Conservation (phyloP, 2,797 vertebrate species). For the Malacoctenus gilli region DNA sequence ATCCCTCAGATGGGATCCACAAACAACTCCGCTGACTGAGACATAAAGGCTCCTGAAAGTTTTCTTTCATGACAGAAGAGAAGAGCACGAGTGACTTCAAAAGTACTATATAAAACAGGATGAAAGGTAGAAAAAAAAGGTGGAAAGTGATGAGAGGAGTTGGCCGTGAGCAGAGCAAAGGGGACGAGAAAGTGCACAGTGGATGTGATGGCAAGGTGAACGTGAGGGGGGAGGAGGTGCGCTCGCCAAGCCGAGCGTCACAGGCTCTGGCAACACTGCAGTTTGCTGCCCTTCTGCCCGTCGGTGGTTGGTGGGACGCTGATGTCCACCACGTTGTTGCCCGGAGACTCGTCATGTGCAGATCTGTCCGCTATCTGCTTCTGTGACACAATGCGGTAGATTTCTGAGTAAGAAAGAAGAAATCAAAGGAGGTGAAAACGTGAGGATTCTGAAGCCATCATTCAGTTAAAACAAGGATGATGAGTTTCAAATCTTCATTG, state of each 20-base stretch:
- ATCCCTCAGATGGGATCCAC: constrained; percentile 52
- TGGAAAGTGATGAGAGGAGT: constrained; percentile 33
- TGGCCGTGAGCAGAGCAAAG: constrained; percentile 47
- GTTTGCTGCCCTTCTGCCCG: constrained; percentile 92
- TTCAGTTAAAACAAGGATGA: too few species aligned
- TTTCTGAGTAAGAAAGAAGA: constrained; percentile 80
- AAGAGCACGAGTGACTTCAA: constrained; percentile 69
- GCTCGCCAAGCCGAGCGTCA: constrained; percentile 82
- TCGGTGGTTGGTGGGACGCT: constrained; percentile 96
- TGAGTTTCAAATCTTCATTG: too few species aligned
- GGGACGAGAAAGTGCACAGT: constrained; percentile 63
- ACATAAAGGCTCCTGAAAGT: constrained; percentile 64
- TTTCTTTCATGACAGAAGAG: constrained; percentile 66
- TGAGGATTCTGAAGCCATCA: not conserved
- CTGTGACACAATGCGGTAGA: constrained; percentile 97
- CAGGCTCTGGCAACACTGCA: constrained; percentile 98
- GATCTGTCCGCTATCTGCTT: constrained; percentile 96
- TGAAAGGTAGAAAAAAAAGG: constrained; percentile 21
- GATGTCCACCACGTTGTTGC: constrained; percentile 96
- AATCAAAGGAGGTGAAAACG: not conserved
- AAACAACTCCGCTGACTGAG: constrained; percentile 47
- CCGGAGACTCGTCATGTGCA: constrained; percentile 94
- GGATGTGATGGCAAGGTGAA: constrained; percentile 39
- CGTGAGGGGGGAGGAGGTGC: constrained; percentile 34
- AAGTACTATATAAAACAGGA: constrained; percentile 58